Conservation (phyloP, 2,113 vertebrate species). For the Melanocharis versteri region DNA sequence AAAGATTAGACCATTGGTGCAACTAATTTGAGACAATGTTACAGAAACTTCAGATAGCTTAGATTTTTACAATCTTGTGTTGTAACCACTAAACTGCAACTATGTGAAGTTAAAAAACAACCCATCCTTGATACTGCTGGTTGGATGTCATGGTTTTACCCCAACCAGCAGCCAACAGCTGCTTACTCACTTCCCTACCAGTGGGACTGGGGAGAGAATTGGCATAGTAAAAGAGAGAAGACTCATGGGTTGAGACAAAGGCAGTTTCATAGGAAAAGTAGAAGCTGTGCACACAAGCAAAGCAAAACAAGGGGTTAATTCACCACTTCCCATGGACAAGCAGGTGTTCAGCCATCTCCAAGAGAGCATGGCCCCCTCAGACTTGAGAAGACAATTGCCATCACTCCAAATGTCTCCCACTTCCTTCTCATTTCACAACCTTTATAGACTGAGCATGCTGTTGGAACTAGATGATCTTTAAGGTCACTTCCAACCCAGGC, state of each 20-base stretch:
- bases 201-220: neutral
- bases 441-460: neutral
- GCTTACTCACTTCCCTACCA: fast-evolving
- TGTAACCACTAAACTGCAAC: neutral
- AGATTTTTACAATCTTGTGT: neutral
- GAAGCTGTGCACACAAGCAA: neutral
- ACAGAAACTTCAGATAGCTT: neutral
- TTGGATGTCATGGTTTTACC: neutral
- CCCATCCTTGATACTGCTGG: neutral
- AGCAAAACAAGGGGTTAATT: neutral
- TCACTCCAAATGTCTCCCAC: neutral
- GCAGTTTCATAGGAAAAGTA: neutral
- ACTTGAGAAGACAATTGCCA: neutral
- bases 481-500: neutral
- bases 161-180: fast-evolving
- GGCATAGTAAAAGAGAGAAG: neutral
- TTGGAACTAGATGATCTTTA: neutral
- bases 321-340: neutral
- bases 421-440: neutral
- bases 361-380: neutral
- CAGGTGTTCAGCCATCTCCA: neutral
- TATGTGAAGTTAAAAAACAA: neutral
- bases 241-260: neutral
- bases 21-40: neutral
- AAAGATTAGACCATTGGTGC: neutral